Evolutionary conservation across 2,797 vertebrate species (phyloP).

Genomic region (Danionella dracula): DNA sequence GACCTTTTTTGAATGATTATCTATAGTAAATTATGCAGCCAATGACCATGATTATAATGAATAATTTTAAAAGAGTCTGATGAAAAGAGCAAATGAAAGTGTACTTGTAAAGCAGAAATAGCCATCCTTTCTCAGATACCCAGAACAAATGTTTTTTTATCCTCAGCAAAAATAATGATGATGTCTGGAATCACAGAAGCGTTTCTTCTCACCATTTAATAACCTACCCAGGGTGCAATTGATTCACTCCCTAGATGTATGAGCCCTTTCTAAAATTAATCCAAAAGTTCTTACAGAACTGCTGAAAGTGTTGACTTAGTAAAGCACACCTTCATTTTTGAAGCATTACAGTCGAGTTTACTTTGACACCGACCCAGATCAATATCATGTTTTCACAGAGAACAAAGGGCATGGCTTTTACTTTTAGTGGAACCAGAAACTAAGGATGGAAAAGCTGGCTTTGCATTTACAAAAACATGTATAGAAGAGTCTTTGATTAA

Average conservation of each 20-base stretch:
- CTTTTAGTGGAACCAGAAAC: not conserved
- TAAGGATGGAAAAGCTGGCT: conserved; percentile 17
- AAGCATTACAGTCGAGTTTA: conserved; percentile 46
- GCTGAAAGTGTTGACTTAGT: conserved; percentile 42
- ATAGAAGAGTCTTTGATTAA: conserved; percentile 36
- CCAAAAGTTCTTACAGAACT: conserved; percentile 42
- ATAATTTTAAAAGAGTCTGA: conserved; percentile 26
- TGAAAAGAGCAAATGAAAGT: conserved; percentile 39
- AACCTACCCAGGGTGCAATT: conserved; percentile 44
- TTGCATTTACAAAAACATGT: conserved; percentile 32
- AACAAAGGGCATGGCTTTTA: conserved; percentile 16
- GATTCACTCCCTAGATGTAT: conserved; percentile 44
- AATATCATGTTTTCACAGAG: conserved; percentile 37
- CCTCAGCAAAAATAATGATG: conserved; percentile 45
- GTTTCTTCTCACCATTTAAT: conserved; percentile 42
- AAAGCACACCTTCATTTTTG: conserved; percentile 41
- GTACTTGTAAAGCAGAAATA: conserved; percentile 3
- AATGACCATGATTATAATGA: conserved; percentile 20
- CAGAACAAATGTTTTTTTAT: conserved; percentile 42
- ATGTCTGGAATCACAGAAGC: conserved; percentile 40
- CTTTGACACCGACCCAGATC: conserved; percentile 39
- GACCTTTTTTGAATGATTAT: too few relatives aligned
- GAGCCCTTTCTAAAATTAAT: conserved; percentile 44
- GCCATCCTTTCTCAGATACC: conserved; percentile 24
- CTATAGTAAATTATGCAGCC: too few relatives aligned